Base-by-base conservation (phyloP, 2,888 invertebrate species). In the Drosophila aldrichi region DNA sequence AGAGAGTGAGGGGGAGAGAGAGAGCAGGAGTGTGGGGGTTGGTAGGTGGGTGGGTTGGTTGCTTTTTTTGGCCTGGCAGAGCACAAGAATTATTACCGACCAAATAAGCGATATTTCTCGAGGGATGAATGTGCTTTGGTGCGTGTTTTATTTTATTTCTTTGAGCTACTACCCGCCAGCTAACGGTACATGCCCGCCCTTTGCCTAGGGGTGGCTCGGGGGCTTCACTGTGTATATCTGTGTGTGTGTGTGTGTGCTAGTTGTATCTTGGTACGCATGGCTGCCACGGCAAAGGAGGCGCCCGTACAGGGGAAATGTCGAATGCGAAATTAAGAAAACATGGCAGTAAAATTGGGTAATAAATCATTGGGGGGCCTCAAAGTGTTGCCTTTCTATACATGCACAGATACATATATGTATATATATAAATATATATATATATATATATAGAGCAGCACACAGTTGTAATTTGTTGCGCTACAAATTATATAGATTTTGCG, bases 41-140 rank as follows among this genome's bases (percentile, higher is more conserved):
- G 54, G 41, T 52, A 20, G 22, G 8, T 49, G 43, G 44, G 7
- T 52, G 43, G 48, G 65, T 55, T 41, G 49, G 57, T 60, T 41
- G 49, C 55, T 60, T 49, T 63, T 65, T 77, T 76, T 56, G 70
- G 72, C 77, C 71, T 78, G 79, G 88, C 79, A 70, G 61, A 72
- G 77, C 74, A 67, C 64, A 91, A 91, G 91, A 91, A 91, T 91
- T 92, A 91, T 91, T 92, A 87, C 88, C 86, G 90, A 86, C 89
- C 91, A 91, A 92, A 92, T 91, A 91, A 91, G 91, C 92, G 90
- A 91, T 91, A 91, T 91, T 91, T 91, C 91, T 91, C 91, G 91
- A 90, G 91, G 91, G 91, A 91, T 92, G 91, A 91, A 91, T 91
- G 92, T 91, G 91, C 92, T 89, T 89, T 91, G 91, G 91, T 92